phyloP scores from a whole-genome alignment of 2,113 vertebrate genomes.

The Stercorarius parasiticus region DNA sequence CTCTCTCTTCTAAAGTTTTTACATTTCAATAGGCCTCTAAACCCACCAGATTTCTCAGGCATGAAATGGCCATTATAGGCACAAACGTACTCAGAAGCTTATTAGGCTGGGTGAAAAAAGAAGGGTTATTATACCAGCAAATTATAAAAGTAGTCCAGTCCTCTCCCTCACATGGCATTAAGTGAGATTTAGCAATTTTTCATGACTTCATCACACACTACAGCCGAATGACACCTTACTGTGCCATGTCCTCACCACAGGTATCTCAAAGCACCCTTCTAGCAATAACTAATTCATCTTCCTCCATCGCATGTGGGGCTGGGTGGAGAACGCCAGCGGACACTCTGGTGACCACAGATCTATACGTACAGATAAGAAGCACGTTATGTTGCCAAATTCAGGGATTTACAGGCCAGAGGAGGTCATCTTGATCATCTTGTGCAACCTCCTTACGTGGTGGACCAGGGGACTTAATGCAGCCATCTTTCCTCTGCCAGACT shows the following conservation, averaged over 20 bases:
- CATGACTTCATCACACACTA: background rate
- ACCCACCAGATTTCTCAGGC: background rate
- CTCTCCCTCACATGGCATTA: background rate
- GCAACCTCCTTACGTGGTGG: background rate
- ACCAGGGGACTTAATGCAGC: background rate
- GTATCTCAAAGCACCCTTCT: background rate
- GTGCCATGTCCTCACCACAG: background rate
- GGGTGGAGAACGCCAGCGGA: background rate
- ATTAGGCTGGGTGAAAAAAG: background rate
- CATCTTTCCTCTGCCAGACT: background rate
- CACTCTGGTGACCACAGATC: background rate
- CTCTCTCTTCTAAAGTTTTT: background rate
- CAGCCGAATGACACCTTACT: background rate
- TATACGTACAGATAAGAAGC: background rate
- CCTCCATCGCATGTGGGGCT: accelerated
- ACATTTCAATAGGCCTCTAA: background rate
- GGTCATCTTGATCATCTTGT: background rate
- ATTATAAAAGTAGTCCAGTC: background rate
- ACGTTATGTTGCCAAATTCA: background rate
- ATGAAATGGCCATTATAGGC: background rate
- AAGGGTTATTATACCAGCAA: background rate
- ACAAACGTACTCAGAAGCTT: background rate
- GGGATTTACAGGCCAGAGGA: background rate
- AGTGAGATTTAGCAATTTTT: background rate
- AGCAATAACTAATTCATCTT: background rate